Evolutionary conservation across 2,113 vertebrate genomes (phyloP).

Genomic region (Pterocles orientalis): DNA sequence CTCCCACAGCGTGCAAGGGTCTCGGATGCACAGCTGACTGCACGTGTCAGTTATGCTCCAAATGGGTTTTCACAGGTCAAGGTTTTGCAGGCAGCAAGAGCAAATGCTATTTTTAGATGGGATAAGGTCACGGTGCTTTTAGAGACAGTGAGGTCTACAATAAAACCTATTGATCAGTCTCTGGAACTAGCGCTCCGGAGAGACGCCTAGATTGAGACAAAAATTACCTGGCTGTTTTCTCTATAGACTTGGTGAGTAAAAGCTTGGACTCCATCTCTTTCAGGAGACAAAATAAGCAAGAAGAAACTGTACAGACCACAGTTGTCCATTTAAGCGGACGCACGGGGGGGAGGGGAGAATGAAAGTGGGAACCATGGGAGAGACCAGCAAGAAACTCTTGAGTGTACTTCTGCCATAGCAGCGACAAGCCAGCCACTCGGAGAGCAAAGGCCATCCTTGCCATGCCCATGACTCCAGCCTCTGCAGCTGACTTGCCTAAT

Average conservation of each 20-base stretch:
- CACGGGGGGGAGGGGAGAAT: neutral
- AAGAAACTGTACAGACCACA: slow-evolving; percentile 58
- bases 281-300: slow-evolving; percentile 75
- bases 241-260: slow-evolving; percentile 73
- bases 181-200: slow-evolving; percentile 79
- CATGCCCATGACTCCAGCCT: neutral
- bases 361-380: neutral
- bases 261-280: slow-evolving; percentile 84
- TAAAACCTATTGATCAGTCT: slow-evolving; percentile 88
- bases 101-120: slow-evolving; percentile 84
- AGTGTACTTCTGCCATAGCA: neutral
- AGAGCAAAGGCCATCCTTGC: neutral
- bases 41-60: slow-evolving; percentile 83
- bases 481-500: neutral
- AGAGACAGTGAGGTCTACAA: slow-evolving; percentile 85
- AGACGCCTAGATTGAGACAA: slow-evolving; percentile 81
- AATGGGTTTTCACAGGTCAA: slow-evolving; percentile 86
- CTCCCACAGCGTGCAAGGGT: neutral
- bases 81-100: slow-evolving; percentile 81
- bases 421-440: neutral
- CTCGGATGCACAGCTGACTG: slow-evolving; percentile 80
- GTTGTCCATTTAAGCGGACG: slow-evolving; percentile 71
- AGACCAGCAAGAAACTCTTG: accelerated
- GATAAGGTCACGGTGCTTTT: slow-evolving; percentile 84
- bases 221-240: slow-evolving; percentile 77